Base-by-base conservation (phyloP, 2,888 invertebrate genomes). In the Polyommatus iphigenia region DNA sequence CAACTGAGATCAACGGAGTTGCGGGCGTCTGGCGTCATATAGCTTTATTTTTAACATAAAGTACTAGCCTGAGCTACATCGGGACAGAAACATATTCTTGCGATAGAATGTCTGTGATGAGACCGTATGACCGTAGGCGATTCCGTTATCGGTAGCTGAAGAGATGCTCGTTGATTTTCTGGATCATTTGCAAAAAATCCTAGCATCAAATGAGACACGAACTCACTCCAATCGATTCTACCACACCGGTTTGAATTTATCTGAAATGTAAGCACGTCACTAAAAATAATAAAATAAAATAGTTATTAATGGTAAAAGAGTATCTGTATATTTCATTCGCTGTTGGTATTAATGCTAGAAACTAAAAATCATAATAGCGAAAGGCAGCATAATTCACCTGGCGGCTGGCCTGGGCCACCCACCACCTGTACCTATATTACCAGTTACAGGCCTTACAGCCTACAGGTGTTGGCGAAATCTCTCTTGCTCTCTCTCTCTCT, bases 201-300 rank as follows among this genome's bases (percentile, higher is more conserved):
- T 80, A 97, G 91, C 79, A 97, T 94, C 81, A 97, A 90, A 90
- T 96, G 96, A 0, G 97, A 96, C 46, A 97, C 95, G 83, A 97
- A 95, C 88, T 98, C 97, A 85, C 97, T 96, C 97, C 97, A 98
- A 81, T 91, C 95, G 82, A 90, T 93, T 88, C 91, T 89, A 71
- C 94, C 95, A 81, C 95, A 94, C 8, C 94, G 93, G 83, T 93
- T 94, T 78, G 95, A 94, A 83, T 96, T 95, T 81, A 96, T 95
- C 95, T 95, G 67, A 36, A 79, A 41, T 20, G 24, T n/a, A 20
- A 24, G 24, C 13, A 54, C 18, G 54, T 54, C 18, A 15, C 54
- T 5, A 54, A 18, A 54, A 54, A 54, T 18, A 54, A 18, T 54
- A 41, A 41, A 41, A 41, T 41, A 41, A 41, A 41, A 41, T 41